These are phyloP conservation scores for Acanthosoma haemorrhoidale DNA, from an alignment of 2,888 invertebrate species.

Conservation along the genomic window DNA sequence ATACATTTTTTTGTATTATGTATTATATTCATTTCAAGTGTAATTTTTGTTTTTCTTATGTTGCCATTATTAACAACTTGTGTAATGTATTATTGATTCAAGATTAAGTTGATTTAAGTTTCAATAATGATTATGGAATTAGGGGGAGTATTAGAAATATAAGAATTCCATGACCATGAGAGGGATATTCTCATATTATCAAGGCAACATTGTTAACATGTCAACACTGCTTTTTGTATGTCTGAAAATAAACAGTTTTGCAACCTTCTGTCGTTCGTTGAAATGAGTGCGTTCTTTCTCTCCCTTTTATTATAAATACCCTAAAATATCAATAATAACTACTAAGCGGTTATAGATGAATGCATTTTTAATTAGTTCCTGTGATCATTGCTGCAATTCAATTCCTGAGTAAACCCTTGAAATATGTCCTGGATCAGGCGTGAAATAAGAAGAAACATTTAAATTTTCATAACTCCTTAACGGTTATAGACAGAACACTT, in stretches of 20 bases:
- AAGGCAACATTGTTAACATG: no score
- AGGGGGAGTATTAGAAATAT: not conserved
- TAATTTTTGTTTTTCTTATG: not conserved
- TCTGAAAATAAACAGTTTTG: not conserved
- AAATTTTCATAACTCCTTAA: no score
- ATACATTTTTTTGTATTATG: not conserved
- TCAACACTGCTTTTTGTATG: not conserved
- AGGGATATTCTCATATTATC: not conserved
- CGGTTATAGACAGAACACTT: no score
- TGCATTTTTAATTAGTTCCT: no score
- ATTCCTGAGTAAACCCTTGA: no score
- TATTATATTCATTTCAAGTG: not conserved
- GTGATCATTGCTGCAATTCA: no score
- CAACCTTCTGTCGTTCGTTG: not conserved
- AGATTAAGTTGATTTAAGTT: not conserved
- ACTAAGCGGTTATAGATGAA: no score
- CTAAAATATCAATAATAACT: not conserved
- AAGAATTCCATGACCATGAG: not conserved
- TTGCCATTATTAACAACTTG: conserved; percentile 4
- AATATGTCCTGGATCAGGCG: no score
- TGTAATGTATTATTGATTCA: not conserved
- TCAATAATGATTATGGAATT: conserved; percentile 8
- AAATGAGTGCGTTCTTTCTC: not conserved
- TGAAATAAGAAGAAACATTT: no score
- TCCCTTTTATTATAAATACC: not conserved